Evolutionary conservation across 2,797 vertebrate genomes (phyloP).

Genomic region (Dendrocincla tyrannina): DNA sequence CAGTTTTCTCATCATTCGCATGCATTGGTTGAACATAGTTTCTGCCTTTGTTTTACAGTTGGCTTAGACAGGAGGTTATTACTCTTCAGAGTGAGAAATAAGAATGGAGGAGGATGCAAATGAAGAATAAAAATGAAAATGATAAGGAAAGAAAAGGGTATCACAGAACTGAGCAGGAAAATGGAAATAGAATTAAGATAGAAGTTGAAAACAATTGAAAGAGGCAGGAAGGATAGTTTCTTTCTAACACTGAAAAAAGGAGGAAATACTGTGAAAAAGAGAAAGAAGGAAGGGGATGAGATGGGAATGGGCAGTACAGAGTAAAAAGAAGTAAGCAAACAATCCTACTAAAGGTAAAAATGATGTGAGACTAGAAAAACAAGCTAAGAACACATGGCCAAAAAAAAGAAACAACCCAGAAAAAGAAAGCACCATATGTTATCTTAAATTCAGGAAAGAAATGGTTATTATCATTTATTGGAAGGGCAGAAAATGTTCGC

Average conservation of each 20-base stretch:
- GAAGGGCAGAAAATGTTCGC: neutral
- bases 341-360: neutral
- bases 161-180: conserved; percentile 3
- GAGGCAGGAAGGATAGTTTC: neutral
- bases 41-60: conserved; percentile 47
- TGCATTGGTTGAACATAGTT: conserved; percentile 4
- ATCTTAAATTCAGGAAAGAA: neutral
- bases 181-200: conserved; percentile 3
- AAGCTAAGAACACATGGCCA: neutral
- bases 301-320: neutral
- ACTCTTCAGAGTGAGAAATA: conserved; percentile 41
- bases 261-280: neutral
- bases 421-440: rapidly evolving
- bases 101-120: conserved; percentile 62
- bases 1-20: conserved; percentile 7
- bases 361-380: neutral
- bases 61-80: conserved; percentile 61
- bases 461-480: neutral
- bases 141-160: conserved; percentile 23
- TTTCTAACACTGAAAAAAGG: neutral
- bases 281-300: neutral
- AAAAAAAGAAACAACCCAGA: neutral
- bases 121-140: conserved; percentile 36
- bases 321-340: neutral
- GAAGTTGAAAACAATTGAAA: neutral